Percentiles rank a stretch among this genome's conserved stretches.
phyloP scores from a whole-genome alignment of 2,888 invertebrate species.

The Portevinia maculata region DNA sequence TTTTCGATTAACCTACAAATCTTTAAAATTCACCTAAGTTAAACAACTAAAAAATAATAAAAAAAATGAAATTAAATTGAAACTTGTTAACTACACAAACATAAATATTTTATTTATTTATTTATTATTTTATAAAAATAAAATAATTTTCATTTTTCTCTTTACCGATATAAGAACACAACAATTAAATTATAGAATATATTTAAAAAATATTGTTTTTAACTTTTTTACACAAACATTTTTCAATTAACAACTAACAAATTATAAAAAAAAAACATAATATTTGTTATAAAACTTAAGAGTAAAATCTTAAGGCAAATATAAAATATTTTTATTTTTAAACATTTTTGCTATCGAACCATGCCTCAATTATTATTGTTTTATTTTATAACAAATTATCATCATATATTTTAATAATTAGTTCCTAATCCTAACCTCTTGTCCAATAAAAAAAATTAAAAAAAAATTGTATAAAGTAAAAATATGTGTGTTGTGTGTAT shows the following conservation, averaged over 20 bases:
- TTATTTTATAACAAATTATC: constrained; percentile 52
- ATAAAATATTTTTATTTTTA: constrained; percentile 46
- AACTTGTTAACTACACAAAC: constrained; percentile 70
- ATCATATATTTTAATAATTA: constrained; percentile 65
- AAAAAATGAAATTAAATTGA: constrained; percentile 21
- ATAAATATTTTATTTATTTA: constrained; percentile 58
- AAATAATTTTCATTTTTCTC: constrained; percentile 20
- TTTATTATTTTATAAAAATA: constrained; percentile 28
- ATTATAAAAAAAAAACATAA: constrained; percentile 4
- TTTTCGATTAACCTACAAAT: constrained; percentile 62
- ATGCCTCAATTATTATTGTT: constrained; percentile 66
- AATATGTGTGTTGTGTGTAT: constrained; percentile 22
- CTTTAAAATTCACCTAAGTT: constrained; percentile 63
- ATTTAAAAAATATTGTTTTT: constrained; percentile 48
- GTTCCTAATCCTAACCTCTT: constrained; percentile 68
- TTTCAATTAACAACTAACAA: constrained; percentile 49
- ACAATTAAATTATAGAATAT: constrained; percentile 63
- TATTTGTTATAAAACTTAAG: constrained; percentile 39
- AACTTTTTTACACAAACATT: constrained; percentile 57
- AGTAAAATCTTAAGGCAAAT: constrained; percentile 69
- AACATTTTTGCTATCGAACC: constrained; percentile 56
- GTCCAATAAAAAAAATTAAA: constrained; percentile 52
- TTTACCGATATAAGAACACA: constrained; percentile 72
- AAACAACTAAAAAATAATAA: constrained; percentile 31
- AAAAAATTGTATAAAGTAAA: constrained; percentile 41